Evolutionary conservation across 2,888 invertebrate species (phyloP).

Genomic region (Stenolophus ochropezus): DNA sequence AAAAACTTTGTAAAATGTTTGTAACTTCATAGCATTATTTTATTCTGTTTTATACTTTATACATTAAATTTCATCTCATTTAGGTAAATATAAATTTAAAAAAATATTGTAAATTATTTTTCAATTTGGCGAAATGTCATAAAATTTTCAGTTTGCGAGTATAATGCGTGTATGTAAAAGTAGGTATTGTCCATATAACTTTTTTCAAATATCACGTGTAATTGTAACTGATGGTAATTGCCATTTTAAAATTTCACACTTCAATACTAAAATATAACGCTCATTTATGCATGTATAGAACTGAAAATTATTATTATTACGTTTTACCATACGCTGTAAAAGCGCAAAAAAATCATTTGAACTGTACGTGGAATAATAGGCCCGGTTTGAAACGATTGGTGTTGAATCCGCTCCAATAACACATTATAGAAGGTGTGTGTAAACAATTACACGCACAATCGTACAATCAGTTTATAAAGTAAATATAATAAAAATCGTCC

Average conservation of each 20-base stretch:
- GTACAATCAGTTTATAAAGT: neutral
- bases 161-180: neutral
- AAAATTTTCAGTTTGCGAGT: too few species aligned
- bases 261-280: neutral
- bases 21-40: too few species aligned
- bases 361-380: neutral
- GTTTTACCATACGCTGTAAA: neutral
- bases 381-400: neutral
- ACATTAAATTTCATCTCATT: too few species aligned
- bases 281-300: neutral
- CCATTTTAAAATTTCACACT: neutral
- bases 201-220: neutral
- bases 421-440: neutral
- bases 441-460: conserved; percentile 23
- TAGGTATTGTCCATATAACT: neutral
- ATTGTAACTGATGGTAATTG: neutral
- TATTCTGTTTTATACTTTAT: too few species aligned
- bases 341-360: neutral
- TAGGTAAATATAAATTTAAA: too few species aligned
- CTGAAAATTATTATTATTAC: neutral
- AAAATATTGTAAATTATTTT: neutral
- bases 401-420: neutral
- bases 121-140: too few species aligned
- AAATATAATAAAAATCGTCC: conserved; percentile 2
- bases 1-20: too few species aligned